Conservation (phyloP, 2,797 vertebrate species). For the Avahi laniger region DNA sequence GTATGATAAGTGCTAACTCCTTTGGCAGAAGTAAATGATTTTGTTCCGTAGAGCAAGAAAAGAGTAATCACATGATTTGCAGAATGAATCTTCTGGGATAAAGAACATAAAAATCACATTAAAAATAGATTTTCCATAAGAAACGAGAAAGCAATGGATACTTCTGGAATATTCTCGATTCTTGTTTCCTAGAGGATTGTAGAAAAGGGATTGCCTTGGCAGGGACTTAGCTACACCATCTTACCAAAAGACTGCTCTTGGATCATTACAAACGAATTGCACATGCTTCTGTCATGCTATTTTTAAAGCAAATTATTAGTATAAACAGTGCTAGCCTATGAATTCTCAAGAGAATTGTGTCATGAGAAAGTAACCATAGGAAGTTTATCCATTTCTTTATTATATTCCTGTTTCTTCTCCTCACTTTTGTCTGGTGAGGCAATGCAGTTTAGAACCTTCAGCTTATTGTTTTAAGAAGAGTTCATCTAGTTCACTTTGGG, state of each 20-base stretch:
- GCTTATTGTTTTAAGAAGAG: conserved; percentile 37
- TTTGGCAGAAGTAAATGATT: neutral
- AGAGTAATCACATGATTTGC: neutral
- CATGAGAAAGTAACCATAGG: conserved; percentile 43
- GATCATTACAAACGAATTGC: neutral
- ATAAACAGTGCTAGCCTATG: neutral
- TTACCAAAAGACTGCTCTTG: neutral
- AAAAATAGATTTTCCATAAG: neutral
- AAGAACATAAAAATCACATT: neutral
- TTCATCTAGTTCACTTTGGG: conserved; percentile 13
- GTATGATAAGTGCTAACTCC: neutral
- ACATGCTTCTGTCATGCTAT: neutral
- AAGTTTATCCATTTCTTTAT: neutral
- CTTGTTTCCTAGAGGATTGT: neutral
- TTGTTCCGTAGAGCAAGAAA: neutral
- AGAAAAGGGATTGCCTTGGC: neutral
- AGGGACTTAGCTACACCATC: neutral
- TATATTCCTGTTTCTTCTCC: neutral
- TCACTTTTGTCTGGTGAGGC: neutral
- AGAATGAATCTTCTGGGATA: neutral
- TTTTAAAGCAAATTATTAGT: conserved; percentile 17
- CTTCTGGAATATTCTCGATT: neutral
- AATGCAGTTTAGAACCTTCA: neutral
- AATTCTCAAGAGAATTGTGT: conserved; percentile 57
- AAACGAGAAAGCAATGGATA: neutral